Base-by-base conservation (phyloP, 1,140 invertebrate species). In the Pantala flavescens region DNA sequence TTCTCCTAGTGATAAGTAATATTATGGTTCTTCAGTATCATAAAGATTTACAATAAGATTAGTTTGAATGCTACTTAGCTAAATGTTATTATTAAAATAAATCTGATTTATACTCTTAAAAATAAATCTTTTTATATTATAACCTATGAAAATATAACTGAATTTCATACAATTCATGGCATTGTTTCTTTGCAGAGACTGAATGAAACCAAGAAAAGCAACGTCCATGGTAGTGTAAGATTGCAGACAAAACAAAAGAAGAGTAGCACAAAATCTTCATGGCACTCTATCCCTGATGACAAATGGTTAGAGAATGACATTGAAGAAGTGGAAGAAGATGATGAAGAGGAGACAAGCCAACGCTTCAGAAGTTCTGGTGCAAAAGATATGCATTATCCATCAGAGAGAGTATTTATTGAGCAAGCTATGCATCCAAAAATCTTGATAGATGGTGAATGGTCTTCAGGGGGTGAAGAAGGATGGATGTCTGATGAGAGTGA, bases 261-360 rank as follows among this genome's bases (percentile, higher is more conserved):
- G n/a, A 63, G n/a, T 19, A 5, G 16, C n/a, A 7, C 49, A 63
- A 1, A 16, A 21, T 21, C 49, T 63, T 16, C 49, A 16, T 63
- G 49, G 49, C 1, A 14, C 12, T 3, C 49, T 7, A 21, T 63
- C 2, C 49, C 49, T 21, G 49, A 63, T 21, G 49, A 63, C 49
- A 63, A 63, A 63, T 63, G 49, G 49, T 63, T 63, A 14, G 49
- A 63, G 12, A 63, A 63, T 63, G 49, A 63, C 49, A 63, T 63
- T 7, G 49, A 63, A 63, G 49, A 63, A 63, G 49, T 63, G n/a
- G 49, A 63, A 14, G 49, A 63, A 21, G 49, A 63, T 21, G 49
- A 63, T 19, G 49, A 63, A 16, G 49, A 63, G 12, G 49, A 63
- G 16, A 5, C 49, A 63, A 63, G 12, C 12, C 49, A 63, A 63